Evolutionary conservation across 2,113 vertebrate species (phyloP), one percentile per base, ranked within the genome.

Genomic region (Eolophus roseicapilla): DNA sequence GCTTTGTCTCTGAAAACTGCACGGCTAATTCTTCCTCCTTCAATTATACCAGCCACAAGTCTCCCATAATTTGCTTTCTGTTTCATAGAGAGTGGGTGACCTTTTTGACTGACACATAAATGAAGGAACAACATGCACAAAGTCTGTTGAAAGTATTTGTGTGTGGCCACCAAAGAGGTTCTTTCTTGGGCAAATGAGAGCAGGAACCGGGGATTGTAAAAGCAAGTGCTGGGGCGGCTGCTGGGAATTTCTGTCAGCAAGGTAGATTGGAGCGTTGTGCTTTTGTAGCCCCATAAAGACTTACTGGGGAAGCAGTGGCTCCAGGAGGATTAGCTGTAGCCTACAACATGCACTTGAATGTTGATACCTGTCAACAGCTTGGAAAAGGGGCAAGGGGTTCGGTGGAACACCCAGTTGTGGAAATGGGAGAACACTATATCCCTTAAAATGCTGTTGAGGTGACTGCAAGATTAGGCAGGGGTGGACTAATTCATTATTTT

Each of bases 51-150:
- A 59, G 79, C 82, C 93, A 31, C 2, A 4, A 55, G 31, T 31
- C 39, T 93, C 57, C 76, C 11, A 5, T 68, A 25, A 57, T 15
- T 64, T 65, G 35, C 59, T 84, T 79, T 57, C 67, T n/a, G 41
- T 57, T 73, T 60, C 37, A 1, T 1, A 7, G 46, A 2, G n/a
- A 65, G 13, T 0, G 0, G 23, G 4, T 79, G 84, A 69, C 39
- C 53, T 70, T 77, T 68, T 10, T 46, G 31, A 17, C 9, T 28
- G 90, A 25, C 7, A 37, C 1, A 0, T 17, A 31, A 59, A 25
- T 31, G 69, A 75, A 50, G 43, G 80, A 74, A 23, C 63, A 65
- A 4, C 27, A 16, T 0, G 0, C 9, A 1, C 6, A 5, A 50
- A 77, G 31, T 24, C 53, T 55, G 39, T 39, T 76, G 28, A 0